phyloP scores from a whole-genome alignment of 2,797 vertebrate genomes.

The Orientallactaga sibirica region DNA sequence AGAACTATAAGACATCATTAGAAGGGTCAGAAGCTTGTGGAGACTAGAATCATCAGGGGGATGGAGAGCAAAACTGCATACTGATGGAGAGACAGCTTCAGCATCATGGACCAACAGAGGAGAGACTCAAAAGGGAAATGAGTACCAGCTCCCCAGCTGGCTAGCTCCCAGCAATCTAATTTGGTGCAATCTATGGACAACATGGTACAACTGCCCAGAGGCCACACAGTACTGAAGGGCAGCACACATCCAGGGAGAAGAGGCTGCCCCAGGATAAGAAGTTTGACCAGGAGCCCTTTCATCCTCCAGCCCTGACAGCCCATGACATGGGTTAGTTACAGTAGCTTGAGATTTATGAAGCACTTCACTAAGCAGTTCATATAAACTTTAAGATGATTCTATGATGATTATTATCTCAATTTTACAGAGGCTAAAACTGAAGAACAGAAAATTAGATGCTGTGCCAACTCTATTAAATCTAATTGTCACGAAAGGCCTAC shows the following conservation, averaged over 20 bases:
- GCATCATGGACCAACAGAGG: background rate
- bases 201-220: background rate
- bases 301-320: background rate
- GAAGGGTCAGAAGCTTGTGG: background rate
- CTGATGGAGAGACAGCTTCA: background rate
- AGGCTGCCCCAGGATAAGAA: background rate
- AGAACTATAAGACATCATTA: background rate
- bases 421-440: conserved; percentile 28
- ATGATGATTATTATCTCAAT: background rate
- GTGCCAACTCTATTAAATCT: background rate
- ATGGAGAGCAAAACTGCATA: background rate
- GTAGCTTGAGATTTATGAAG: background rate
- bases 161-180: background rate
- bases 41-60: background rate
- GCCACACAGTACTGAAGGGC: background rate
- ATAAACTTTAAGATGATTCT: background rate
- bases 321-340: background rate
- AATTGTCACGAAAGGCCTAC: background rate
- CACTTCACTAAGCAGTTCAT: background rate
- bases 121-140: background rate
- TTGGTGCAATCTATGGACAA: background rate
- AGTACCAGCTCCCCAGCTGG: background rate
- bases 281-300: background rate
- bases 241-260: background rate
- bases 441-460: background rate